Evolutionary conservation across 2,113 vertebrate species (phyloP).

Genomic region (Anser cygnoides): DNA sequence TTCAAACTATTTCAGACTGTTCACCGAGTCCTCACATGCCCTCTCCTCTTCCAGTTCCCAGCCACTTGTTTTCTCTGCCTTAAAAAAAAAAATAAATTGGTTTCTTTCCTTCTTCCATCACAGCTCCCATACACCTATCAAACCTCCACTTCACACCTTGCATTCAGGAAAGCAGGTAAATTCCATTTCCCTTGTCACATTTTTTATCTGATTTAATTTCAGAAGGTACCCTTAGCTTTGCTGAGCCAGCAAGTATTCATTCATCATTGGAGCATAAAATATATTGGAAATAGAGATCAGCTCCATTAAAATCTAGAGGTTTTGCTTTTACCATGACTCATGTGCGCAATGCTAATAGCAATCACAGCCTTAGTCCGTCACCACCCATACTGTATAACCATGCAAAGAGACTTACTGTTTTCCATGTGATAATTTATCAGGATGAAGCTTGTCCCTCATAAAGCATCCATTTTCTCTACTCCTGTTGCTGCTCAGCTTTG

Average conservation of each 20-base stretch:
- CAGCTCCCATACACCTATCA: neutral
- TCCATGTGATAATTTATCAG: neutral
- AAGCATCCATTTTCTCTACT: neutral
- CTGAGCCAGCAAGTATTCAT: neutral
- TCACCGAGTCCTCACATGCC: neutral
- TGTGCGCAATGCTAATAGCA: neutral
- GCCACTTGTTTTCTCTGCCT: neutral
- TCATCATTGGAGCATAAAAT: neutral
- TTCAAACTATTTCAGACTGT: neutral
- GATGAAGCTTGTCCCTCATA: neutral
- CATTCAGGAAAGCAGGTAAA: neutral
- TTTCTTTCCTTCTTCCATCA: neutral
- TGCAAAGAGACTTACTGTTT: neutral
- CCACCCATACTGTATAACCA: neutral
- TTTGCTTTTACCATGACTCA: slow-evolving; percentile 31
- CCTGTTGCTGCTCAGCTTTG: neutral
- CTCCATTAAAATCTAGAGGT: slow-evolving; percentile 4
- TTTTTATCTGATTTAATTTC: neutral
- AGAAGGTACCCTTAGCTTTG: neutral
- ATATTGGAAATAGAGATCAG: neutral
- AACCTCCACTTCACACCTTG: neutral
- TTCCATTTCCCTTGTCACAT: neutral
- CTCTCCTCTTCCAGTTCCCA: neutral
- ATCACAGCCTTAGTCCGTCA: neutral
- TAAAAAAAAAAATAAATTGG: neutral